phyloP scores from a whole-genome alignment of 2,888 invertebrate species.

The Homarus gammarus region DNA sequence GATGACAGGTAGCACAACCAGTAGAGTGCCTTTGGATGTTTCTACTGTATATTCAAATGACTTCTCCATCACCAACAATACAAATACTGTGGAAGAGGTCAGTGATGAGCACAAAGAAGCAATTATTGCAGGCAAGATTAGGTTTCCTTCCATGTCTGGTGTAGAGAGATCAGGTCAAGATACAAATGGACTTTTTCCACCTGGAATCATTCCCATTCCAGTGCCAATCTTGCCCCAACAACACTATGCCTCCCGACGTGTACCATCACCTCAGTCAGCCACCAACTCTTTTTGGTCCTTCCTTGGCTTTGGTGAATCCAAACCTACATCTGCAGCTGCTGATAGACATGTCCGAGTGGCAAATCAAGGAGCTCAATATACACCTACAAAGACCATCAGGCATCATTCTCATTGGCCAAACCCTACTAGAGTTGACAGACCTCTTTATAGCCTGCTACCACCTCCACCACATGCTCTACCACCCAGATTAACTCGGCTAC shows the following conservation, averaged over 20 bases:
- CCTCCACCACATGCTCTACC: conserved; percentile 10
- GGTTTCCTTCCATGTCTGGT: conserved; percentile 38
- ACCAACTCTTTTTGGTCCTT: conserved; percentile 39
- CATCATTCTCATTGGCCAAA: not conserved
- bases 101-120: conserved; percentile 54
- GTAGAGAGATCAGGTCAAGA: conserved; percentile 31
- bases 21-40: not conserved
- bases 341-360: not conserved
- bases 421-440: not conserved
- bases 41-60: not conserved
- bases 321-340: conserved; percentile 1
- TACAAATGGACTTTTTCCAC: not conserved
- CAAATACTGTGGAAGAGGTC: conserved; percentile 14
- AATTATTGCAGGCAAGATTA: conserved; percentile 48
- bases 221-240: conserved; percentile 38
- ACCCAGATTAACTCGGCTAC: conserved; percentile 1
- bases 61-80: not conserved
- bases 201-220: conserved; percentile 42
- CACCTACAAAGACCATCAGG: not conserved
- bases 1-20: not conserved
- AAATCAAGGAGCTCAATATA: not conserved
- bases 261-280: not conserved
- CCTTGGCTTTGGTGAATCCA: conserved; percentile 13
- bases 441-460: not conserved
- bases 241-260: not conserved